Evolutionary conservation across 2,113 vertebrate species (phyloP).

Genomic region (Trogon surrucura): DNA sequence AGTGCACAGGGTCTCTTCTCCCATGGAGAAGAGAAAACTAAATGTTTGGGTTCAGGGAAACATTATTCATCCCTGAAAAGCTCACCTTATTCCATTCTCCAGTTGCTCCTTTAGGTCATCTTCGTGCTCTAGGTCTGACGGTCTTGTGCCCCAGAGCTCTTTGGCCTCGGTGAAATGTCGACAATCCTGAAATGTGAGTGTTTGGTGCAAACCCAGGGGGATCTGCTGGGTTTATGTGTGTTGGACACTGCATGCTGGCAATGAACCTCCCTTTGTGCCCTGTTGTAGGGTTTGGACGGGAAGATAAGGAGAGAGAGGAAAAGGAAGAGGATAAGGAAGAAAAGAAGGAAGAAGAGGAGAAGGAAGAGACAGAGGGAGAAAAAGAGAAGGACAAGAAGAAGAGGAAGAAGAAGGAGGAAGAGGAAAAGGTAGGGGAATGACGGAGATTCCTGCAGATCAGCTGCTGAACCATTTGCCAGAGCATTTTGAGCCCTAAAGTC

Average conservation of each 20-base stretch:
- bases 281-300: constrained; percentile 63
- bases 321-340: constrained; percentile 7
- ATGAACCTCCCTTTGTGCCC: background rate
- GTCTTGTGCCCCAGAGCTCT: background rate
- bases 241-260: background rate
- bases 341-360: background rate
- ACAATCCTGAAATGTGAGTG: constrained; percentile 68
- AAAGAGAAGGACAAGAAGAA: constrained; percentile 10
- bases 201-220: background rate
- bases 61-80: background rate
- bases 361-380: background rate
- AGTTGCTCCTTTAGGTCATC: background rate
- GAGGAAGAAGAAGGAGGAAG: constrained; percentile 8
- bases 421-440: constrained; percentile 38
- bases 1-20: background rate
- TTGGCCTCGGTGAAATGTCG: constrained; percentile 6
- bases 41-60: background rate
- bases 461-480: background rate
- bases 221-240: background rate
- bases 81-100: background rate
- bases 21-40: background rate
- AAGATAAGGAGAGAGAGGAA: constrained; percentile 57
- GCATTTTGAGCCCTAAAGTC: background rate
- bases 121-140: background rate
- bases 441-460: background rate